Evolutionary conservation across 2,113 vertebrate genomes (phyloP).

Genomic region (Dunckerocampus dactyliophorus): DNA sequence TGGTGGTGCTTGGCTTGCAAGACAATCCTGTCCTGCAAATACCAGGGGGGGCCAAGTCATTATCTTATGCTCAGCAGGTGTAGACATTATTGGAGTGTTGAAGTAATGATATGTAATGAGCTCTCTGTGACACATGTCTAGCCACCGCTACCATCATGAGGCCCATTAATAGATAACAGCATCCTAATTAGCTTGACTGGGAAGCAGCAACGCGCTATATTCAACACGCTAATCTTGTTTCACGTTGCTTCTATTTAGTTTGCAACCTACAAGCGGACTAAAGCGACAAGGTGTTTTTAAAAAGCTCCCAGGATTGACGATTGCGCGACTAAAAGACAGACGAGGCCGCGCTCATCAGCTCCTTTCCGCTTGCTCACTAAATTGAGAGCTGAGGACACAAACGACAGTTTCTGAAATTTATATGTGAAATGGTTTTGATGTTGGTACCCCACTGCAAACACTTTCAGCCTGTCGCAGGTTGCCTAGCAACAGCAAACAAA

Average conservation of each 20-base stretch:
- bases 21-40: slow-evolving; percentile 68
- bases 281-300: not conserved
- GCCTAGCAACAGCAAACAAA: slow-evolving; percentile 84
- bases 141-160: slow-evolving; percentile 66
- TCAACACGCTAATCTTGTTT: slow-evolving; percentile 22
- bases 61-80: slow-evolving; percentile 72
- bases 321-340: too few species aligned
- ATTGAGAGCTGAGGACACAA: slow-evolving; percentile 62
- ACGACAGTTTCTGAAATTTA: slow-evolving; percentile 75
- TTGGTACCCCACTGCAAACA: slow-evolving; percentile 75
- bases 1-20: slow-evolving; percentile 55
- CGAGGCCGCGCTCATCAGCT: not conserved
- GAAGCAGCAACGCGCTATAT: slow-evolving; percentile 55
- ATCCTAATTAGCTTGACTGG: slow-evolving; percentile 64
- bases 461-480: slow-evolving; percentile 73
- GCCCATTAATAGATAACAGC: slow-evolving; percentile 65
- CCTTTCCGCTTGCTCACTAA: slow-evolving; percentile 35
- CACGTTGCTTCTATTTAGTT: slow-evolving; percentile 6
- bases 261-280: not conserved
- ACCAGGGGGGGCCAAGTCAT: slow-evolving; percentile 69
- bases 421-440: slow-evolving; percentile 81
- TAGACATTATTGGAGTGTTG: slow-evolving; percentile 75
- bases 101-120: slow-evolving; percentile 78
- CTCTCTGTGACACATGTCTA: slow-evolving; percentile 73
- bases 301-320: not conserved